Evolutionary conservation across 2,113 vertebrate species (phyloP).

Genomic region (Meriones unguiculatus): DNA sequence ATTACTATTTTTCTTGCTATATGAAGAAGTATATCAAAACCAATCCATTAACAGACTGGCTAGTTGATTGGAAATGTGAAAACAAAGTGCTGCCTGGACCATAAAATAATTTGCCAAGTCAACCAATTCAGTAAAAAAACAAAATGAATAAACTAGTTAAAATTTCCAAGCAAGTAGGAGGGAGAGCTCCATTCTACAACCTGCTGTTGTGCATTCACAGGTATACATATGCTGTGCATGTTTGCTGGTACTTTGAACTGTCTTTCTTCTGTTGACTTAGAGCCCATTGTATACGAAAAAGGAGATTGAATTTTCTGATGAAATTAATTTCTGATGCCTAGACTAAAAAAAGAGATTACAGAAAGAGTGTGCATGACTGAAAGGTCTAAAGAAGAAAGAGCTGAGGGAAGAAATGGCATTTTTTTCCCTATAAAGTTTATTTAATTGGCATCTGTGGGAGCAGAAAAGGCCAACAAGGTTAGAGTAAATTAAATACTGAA

Average conservation of each 20-base stretch:
- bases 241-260: not conserved
- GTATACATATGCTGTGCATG: not conserved
- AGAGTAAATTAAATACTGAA: not conserved
- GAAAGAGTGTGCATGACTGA: not conserved
- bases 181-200: not conserved
- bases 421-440: not conserved
- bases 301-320: not conserved
- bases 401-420: not conserved
- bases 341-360: not conserved
- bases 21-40: not conserved
- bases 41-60: slow-evolving; percentile 3
- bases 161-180: not conserved
- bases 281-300: not conserved
- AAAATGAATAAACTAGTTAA: slow-evolving; percentile 47
- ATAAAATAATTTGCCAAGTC: slow-evolving; percentile 65
- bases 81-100: not conserved
- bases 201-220: not conserved
- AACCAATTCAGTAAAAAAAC: slow-evolving; percentile 58
- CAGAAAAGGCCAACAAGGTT: not conserved
- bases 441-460: not conserved
- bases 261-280: not conserved
- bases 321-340: not conserved
- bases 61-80: slow-evolving; percentile 50
- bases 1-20: slow-evolving; percentile 15
- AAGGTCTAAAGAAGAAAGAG: not conserved